Percentiles rank a stretch among this genome's conserved stretches.
phyloP scores from a whole-genome alignment of 2,888 invertebrate species.

The Chloroclystis v-ata region DNA sequence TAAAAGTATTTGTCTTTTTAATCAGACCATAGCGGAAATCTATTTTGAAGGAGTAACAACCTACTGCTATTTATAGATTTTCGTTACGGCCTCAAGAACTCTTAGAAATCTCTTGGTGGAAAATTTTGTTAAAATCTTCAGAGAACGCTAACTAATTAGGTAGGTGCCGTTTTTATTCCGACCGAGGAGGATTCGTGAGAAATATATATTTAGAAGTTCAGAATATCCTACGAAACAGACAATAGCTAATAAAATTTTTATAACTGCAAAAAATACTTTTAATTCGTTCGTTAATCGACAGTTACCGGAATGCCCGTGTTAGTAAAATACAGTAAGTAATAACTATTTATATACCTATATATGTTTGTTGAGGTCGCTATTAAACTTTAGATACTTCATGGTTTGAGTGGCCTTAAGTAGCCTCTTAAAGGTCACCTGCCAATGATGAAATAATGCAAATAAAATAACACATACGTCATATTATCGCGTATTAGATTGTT shows the following conservation, averaged over 20 bases:
- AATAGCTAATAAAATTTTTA: conserved; percentile 23
- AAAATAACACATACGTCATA: neutral
- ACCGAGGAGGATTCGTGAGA: conserved; percentile 7
- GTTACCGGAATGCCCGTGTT: neutral
- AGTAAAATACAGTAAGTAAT: neutral
- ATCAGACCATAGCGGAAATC: too few relatives aligned
- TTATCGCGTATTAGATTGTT: neutral
- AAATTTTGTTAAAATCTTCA: neutral
- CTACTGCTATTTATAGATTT: too few relatives aligned
- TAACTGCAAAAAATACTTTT: conserved; percentile 7
- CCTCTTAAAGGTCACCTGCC: neutral
- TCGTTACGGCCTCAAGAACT: too few relatives aligned
- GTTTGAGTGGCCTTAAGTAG: neutral
- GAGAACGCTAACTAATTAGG: neutral
- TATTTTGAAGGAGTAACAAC: too few relatives aligned
- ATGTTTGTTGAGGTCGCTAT: neutral
- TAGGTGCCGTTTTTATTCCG: neutral
- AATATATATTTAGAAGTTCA: conserved; percentile 1
- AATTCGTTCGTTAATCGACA: neutral
- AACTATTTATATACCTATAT: neutral
- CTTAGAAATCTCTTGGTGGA: neutral
- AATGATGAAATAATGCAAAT: neutral
- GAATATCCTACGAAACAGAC: conserved; percentile 9
- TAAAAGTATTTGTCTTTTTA: too few relatives aligned
- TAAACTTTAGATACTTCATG: neutral